Base-by-base conservation (phyloP, 2,888 invertebrate species). In the Metacarcinus magister region DNA sequence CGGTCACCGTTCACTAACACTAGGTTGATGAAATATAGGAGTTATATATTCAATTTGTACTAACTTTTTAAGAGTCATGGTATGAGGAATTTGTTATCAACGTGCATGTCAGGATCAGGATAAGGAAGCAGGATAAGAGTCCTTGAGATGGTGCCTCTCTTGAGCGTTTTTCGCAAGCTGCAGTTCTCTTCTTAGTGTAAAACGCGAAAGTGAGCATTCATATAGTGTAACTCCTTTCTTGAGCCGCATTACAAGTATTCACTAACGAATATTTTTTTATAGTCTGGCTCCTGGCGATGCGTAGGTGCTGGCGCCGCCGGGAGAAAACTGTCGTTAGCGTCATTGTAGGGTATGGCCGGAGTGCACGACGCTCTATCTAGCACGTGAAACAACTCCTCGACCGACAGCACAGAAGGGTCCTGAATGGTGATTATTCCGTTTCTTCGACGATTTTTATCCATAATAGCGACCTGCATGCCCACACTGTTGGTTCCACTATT, bases 241-340 rank as follows among this genome's bases (percentile, higher is more conserved):
- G 16, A 39, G 89, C 67, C 94, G n/a, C 90, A 3, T 94, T 95
- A 97, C 95, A 97, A 91, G 60, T 95, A 97, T 95, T 96, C 97
- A 67, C 97, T 97, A 2, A 97, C 95, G 28, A 97, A 97, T 54
- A 97, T 96, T 67, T 97, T 97, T 93, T 96, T 96, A 75, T 96
- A 97, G 43, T 97, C 97, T 16, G 13, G 96, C 95, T 95, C 96
- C 28, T 60, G 82, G 16, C 96, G 95, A 16, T 28, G 92, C 44
- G 92, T 32, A n/a, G 94, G 96, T n/a, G 93, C 39, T 3, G 95
- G 96, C 19, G 93, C 90, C 10, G 93, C 90, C 28, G 93, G 91
- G 43, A 48, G 2, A 4, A 67, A 46, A 1, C 39, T 93, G 28
- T 95, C 95, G 23, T 95, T 95, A 4, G 67, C 19, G 67, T 95